Evolutionary conservation across 2,113 vertebrate species (phyloP).

Genomic region (Perca schrenkii): DNA sequence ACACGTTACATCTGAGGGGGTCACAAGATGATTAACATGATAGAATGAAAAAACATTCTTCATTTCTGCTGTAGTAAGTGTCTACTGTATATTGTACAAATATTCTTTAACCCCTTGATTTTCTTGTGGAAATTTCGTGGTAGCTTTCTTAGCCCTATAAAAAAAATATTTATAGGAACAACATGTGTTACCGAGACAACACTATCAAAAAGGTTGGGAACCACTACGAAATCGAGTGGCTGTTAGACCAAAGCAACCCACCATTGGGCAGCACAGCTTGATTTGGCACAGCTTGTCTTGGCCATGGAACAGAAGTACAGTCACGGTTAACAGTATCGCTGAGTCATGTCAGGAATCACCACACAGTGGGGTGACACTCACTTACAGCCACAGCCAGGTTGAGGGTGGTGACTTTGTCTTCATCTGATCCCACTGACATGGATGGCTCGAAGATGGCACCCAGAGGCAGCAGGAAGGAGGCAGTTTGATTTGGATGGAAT

Average conservation of each 20-base stretch:
- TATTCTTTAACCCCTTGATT: not conserved
- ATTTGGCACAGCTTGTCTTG: constrained; percentile 8
- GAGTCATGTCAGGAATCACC: constrained; percentile 30
- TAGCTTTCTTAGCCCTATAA: not conserved
- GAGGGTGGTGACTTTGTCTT: constrained; percentile 87
- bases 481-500: constrained; percentile 75
- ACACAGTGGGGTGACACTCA: constrained; percentile 49
- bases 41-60: not conserved
- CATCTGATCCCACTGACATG: constrained; percentile 89
- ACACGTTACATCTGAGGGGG: not conserved
- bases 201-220: not conserved
- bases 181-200: too few relatives aligned
- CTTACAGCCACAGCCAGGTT: constrained; percentile 94
- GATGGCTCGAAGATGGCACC: constrained; percentile 87
- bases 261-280: constrained; percentile 10
- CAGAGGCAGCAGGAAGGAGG: constrained; percentile 86
- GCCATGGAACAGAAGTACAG: not conserved
- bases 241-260: not conserved
- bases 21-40: not conserved
- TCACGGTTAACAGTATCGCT: not conserved
- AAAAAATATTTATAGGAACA: not conserved
- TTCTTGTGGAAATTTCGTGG: not conserved
- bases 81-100: not conserved
- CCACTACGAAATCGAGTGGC: not conserved
- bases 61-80: not conserved